These are phyloP conservation scores for Melanotaenia maccullochi DNA, from an alignment of 2,797 vertebrate species.

Conservation along the genomic window DNA sequence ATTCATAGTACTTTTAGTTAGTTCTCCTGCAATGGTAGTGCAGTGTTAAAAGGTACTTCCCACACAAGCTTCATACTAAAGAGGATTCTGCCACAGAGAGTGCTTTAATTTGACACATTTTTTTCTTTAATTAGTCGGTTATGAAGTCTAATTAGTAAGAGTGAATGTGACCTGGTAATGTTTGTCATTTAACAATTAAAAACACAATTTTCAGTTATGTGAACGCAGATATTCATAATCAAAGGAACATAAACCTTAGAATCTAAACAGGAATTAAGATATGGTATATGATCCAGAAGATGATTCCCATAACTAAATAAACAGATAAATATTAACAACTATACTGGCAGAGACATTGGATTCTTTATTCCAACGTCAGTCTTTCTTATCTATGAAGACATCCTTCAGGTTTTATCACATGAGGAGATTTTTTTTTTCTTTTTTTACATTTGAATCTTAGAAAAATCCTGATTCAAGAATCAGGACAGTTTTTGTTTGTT, in stretches of 20 bases:
- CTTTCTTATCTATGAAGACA: too few relatives aligned
- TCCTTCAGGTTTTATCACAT: too few relatives aligned
- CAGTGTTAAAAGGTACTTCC: background rate
- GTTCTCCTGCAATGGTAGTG: background rate
- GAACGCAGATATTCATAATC: too few relatives aligned
- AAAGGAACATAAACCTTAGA: too few relatives aligned
- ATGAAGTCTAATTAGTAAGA: background rate
- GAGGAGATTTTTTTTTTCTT: background rate
- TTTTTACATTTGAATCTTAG: background rate
- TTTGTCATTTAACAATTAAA: conserved; percentile 8
- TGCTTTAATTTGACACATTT: conserved; percentile 10
- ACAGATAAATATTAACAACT: too few relatives aligned
- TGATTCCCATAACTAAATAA: too few relatives aligned
- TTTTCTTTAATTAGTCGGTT: background rate
- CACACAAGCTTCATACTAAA: conserved; percentile 6
- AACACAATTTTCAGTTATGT: background rate
- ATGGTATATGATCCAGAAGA: too few relatives aligned
- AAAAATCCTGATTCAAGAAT: too few relatives aligned
- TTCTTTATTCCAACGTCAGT: too few relatives aligned
- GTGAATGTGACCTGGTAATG: background rate
- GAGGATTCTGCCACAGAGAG: background rate
- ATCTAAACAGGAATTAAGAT: too few relatives aligned
- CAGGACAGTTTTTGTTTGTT: too few relatives aligned
- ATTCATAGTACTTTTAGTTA: background rate
- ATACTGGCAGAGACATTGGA: too few relatives aligned